Evolutionary conservation across 2,888 invertebrate genomes (phyloP).

Genomic region (Lamellibrachia columna): DNA sequence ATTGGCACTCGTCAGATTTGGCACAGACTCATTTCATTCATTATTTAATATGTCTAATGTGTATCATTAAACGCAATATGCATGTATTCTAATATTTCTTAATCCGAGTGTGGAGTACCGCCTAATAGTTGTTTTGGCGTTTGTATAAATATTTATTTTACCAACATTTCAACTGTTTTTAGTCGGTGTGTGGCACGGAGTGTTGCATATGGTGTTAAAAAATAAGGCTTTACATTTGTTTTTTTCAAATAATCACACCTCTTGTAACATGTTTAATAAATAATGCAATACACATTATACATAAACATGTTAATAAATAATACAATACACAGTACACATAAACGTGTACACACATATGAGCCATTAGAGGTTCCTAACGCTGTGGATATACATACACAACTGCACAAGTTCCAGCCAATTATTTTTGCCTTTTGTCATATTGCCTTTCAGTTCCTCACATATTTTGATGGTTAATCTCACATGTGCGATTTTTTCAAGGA

Average conservation of each 20-base stretch:
- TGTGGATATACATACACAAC: not conserved
- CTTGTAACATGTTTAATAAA: not conserved
- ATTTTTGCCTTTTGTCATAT: not conserved
- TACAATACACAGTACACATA: too few species aligned
- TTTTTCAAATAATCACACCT: not conserved
- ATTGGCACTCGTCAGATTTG: not conserved
- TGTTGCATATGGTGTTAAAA: not conserved
- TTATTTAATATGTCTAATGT: slow-evolving; percentile 10
- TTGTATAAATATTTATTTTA: not conserved
- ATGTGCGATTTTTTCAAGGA: not conserved
- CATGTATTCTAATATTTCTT: not conserved
- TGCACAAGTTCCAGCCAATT: not conserved
- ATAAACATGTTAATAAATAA: not conserved
- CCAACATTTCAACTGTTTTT: not conserved
- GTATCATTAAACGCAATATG: not conserved
- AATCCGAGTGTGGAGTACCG: not conserved
- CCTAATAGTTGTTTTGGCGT: not conserved
- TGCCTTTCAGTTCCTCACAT: not conserved
- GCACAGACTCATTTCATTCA: not conserved
- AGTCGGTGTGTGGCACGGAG: not conserved
- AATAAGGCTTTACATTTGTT: not conserved
- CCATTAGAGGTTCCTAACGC: not conserved
- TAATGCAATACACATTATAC: not conserved
- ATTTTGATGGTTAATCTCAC: not conserved
- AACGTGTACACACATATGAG: not conserved